Evolutionary conservation across 2,113 vertebrate genomes (phyloP).

Genomic region (Micromys minutus): DNA sequence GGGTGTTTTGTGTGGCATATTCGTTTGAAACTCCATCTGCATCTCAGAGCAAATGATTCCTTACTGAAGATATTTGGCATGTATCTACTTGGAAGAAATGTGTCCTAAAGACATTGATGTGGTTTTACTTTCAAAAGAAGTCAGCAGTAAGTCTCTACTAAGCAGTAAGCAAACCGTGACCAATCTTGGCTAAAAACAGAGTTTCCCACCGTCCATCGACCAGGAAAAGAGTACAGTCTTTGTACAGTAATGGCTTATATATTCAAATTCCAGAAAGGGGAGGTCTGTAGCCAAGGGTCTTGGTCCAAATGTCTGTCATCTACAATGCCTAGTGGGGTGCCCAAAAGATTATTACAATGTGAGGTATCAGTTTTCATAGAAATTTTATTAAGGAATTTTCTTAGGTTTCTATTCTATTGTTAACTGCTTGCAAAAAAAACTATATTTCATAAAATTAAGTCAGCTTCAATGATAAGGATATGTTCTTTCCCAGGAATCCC

Average conservation of each 20-base stretch:
- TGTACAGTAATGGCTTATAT: background rate
- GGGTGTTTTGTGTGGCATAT: background rate
- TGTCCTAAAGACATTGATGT: background rate
- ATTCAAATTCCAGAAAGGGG: background rate
- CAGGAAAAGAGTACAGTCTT: background rate
- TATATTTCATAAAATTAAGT: conserved; percentile 36
- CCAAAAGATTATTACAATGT: background rate
- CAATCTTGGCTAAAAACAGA: background rate
- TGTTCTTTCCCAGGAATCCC: background rate
- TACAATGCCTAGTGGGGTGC: background rate
- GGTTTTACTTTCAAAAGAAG: conserved; percentile 40
- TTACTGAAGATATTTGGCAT: conserved; percentile 15
- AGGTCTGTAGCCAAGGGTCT: background rate
- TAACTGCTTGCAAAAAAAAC: conserved; percentile 43
- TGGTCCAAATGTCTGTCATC: background rate
- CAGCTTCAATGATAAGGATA: conserved; percentile 22
- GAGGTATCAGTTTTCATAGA: background rate
- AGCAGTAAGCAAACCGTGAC: conserved; percentile 1
- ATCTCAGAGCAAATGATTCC: conserved; percentile 6
- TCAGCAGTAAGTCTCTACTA: background rate
- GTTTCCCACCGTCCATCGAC: background rate
- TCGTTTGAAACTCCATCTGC: background rate
- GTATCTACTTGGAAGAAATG: conserved; percentile 1
- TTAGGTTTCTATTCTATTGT: conserved; percentile 20
- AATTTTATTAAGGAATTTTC: background rate